These are phyloP conservation scores for Thamnophis elegans DNA, from an alignment of 2,797 vertebrate genomes.

Conservation along the genomic window DNA sequence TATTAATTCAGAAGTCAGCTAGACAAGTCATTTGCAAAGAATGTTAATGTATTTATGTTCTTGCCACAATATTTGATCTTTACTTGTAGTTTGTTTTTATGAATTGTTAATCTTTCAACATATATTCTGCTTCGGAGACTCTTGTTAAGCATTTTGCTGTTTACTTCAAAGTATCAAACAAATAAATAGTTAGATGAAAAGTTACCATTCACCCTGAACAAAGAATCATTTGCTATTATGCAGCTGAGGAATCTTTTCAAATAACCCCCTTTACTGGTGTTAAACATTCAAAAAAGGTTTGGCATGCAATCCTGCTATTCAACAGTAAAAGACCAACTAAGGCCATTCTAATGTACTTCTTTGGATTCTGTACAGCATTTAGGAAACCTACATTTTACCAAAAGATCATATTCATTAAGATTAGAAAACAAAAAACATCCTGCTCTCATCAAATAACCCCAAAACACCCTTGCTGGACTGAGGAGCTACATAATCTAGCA, in stretches of 20 bases:
- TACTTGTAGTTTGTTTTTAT: not conserved
- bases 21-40: not conserved
- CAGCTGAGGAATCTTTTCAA: not conserved
- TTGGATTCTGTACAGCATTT: not conserved
- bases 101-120: not conserved
- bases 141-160: not conserved
- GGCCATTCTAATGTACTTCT: not conserved
- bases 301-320: not conserved
- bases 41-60: not conserved
- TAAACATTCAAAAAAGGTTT: not conserved
- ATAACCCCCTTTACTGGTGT: not conserved
- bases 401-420: not conserved
- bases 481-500: not conserved
- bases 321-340: not conserved
- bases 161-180: not conserved
- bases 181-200: not conserved
- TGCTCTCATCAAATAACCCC: not conserved
- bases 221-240: not conserved
- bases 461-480: not conserved
- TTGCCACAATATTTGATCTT: not conserved
- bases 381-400: not conserved
- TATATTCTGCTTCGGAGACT: not conserved
- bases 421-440: not conserved
- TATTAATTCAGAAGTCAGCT: not conserved
- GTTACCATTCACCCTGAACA: not conserved